These are phyloP conservation scores for Leptinotarsa rubiginosa DNA, from an alignment of 2,888 invertebrate genomes.

Conservation along the genomic window DNA sequence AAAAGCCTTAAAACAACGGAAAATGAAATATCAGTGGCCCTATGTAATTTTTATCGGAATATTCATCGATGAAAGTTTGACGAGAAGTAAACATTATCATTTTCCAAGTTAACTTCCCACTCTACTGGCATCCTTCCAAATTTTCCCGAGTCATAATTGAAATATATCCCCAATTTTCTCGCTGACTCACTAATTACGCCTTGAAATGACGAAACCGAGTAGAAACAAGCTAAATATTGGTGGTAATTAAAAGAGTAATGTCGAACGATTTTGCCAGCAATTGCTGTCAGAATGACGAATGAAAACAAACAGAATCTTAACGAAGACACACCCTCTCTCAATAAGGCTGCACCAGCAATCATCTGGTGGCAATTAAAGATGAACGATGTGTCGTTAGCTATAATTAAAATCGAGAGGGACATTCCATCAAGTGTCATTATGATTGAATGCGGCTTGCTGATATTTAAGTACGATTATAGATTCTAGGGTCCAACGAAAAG, in stretches of 20 bases:
- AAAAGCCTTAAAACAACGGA: too few relatives aligned
- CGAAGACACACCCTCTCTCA: slow-evolving; percentile 43
- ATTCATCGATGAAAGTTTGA: not conserved
- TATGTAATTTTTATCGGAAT: not conserved
- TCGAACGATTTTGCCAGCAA: slow-evolving; percentile 22
- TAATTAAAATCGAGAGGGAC: slow-evolving; percentile 42
- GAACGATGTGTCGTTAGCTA: slow-evolving; percentile 34
- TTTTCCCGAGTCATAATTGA: slow-evolving; percentile 18
- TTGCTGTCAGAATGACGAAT: slow-evolving; percentile 31
- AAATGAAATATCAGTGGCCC: too few relatives aligned
- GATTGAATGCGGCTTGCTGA: not conserved
- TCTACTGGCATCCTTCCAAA: slow-evolving; percentile 25
- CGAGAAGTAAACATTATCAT: not conserved
- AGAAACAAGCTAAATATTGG: slow-evolving; percentile 19
- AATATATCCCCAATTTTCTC: slow-evolving; percentile 27
- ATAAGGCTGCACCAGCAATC: slow-evolving; percentile 35
- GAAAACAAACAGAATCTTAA: slow-evolving; percentile 47
- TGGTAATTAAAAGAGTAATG: slow-evolving; percentile 26
- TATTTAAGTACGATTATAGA: not conserved
- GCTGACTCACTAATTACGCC: slow-evolving; percentile 24
- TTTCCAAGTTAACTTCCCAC: not conserved
- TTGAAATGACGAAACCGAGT: not conserved
- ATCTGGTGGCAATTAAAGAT: slow-evolving; percentile 45
- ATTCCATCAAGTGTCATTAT: slow-evolving; percentile 19
- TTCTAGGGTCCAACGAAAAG: not conserved